Evolutionary conservation across 2,888 invertebrate genomes (phyloP).

Genomic region (Epinotia nisella): DNA sequence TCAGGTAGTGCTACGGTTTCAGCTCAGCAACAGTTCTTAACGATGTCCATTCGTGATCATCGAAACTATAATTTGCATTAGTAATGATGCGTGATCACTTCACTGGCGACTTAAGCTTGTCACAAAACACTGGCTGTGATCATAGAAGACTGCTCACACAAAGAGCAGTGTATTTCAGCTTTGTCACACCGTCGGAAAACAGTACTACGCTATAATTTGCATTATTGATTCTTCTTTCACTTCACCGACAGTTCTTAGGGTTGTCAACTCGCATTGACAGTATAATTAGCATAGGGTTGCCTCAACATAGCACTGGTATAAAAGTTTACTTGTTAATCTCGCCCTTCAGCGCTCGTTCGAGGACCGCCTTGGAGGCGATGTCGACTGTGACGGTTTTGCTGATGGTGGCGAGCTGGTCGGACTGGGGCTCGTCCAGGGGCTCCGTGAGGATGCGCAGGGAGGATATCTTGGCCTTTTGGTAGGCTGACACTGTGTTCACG

Average conservation of each 20-base stretch:
- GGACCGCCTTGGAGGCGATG: constrained; percentile 73
- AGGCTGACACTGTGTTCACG: constrained; percentile 94
- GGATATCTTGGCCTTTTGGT: constrained; percentile 95
- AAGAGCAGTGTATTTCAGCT: not conserved
- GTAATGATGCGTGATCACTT: too few relatives aligned
- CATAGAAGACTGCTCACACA: not conserved
- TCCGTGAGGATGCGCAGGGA: constrained; percentile 89
- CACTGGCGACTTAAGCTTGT: too few relatives aligned
- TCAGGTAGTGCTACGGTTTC: too few relatives aligned
- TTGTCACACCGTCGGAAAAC: not conserved
- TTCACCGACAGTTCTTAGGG: not conserved
- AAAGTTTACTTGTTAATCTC: constrained; percentile 52
- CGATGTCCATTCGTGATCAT: not conserved
- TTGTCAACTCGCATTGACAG: not conserved
- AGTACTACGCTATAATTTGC: too few relatives aligned
- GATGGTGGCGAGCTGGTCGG: constrained; percentile 73
- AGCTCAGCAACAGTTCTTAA: too few relatives aligned
- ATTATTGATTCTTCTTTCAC: not conserved
- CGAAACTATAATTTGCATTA: too few relatives aligned
- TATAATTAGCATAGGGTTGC: not conserved
- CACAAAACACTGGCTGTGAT: too few relatives aligned
- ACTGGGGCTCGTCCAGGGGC: constrained; percentile 51
- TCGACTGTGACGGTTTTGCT: constrained; percentile 81
- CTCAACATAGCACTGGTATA: constrained; percentile 14
- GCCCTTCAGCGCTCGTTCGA: constrained; percentile 74